These are phyloP conservation scores for Poecilia picta DNA, from an alignment of 2,797 vertebrate species.

Conservation along the genomic window DNA sequence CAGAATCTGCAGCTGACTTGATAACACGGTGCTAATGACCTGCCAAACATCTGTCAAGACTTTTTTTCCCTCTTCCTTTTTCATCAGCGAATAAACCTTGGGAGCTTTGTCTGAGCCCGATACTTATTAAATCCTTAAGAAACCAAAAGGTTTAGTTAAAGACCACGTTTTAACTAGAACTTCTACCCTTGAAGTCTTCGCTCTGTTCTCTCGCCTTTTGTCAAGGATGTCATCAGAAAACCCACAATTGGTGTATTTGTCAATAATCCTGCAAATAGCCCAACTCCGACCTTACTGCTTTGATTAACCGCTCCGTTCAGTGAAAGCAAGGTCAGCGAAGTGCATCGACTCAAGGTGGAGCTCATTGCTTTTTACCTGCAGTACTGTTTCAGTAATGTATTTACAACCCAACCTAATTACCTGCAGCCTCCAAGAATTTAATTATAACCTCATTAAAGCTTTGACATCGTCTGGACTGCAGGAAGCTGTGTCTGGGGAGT, in stretches of 20 bases:
- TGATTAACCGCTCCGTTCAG: conserved; percentile 57
- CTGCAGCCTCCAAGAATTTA: neutral
- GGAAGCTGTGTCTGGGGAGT: neutral
- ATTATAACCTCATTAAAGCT: conserved; percentile 1
- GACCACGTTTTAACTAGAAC: conserved; percentile 36
- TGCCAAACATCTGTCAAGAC: conserved; percentile 49
- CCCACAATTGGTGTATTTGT: conserved; percentile 24
- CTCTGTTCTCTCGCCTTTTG: conserved; percentile 20
- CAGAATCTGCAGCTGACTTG: conserved; percentile 23
- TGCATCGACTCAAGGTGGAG: conserved; percentile 28
- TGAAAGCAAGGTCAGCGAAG: conserved; percentile 48
- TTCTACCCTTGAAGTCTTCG: conserved; percentile 27
- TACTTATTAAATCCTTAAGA: conserved; percentile 34
- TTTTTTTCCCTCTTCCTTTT: conserved; percentile 41
- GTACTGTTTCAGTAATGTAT: conserved; percentile 42
- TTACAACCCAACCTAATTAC: conserved; percentile 34
- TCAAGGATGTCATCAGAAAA: conserved; percentile 28
- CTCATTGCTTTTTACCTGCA: conserved; percentile 49
- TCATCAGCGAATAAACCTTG: conserved; percentile 46
- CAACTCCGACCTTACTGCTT: conserved; percentile 22
- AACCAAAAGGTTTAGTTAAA: conserved; percentile 15
- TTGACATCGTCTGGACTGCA: neutral
- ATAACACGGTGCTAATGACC: conserved; percentile 55
- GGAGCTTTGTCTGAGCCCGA: conserved; percentile 31
- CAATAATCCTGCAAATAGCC: conserved; percentile 53